phyloP scores from a whole-genome alignment of 2,797 vertebrate species.

The Alauda arvensis region DNA sequence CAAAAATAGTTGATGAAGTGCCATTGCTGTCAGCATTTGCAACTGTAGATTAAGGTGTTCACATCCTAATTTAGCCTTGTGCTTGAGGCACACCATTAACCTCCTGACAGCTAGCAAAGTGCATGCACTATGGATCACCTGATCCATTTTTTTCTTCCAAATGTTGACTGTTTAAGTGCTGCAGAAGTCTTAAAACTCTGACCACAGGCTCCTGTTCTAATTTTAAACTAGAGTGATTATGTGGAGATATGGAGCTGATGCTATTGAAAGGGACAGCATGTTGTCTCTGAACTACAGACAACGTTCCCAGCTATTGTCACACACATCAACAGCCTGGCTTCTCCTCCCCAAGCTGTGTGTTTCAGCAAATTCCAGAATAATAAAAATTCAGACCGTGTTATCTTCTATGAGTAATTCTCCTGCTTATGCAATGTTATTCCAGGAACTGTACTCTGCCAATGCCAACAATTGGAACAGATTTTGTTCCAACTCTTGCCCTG shows the following conservation, averaged over 20 bases:
- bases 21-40: conserved; percentile 51
- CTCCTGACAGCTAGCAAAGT: conserved; percentile 53
- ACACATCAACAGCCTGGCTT: conserved; percentile 9
- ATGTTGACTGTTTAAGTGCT: conserved; percentile 44
- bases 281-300: conserved; percentile 21
- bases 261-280: not conserved
- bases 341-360: conserved; percentile 12
- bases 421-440: conserved; percentile 53
- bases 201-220: conserved; percentile 9
- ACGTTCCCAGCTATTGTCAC: not conserved
- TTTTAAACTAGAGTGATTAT: conserved; percentile 29
- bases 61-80: conserved; percentile 51
- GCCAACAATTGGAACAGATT: conserved; percentile 35
- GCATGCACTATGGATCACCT: conserved; percentile 1
- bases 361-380: conserved; percentile 29
- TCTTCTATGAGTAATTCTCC: conserved; percentile 30
- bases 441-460: conserved; percentile 29
- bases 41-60: conserved; percentile 57
- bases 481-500: conserved; percentile 13
- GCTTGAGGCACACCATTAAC: conserved; percentile 58
- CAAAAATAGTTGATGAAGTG: conserved; percentile 45
- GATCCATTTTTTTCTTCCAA: not conserved
- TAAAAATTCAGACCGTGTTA: conserved; percentile 31
- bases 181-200: conserved; percentile 5
- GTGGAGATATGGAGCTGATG: not conserved